phyloP scores from a whole-genome alignment of 53 echinoderm and acorn worm species.

The Mesocentrotus franciscanus region DNA sequence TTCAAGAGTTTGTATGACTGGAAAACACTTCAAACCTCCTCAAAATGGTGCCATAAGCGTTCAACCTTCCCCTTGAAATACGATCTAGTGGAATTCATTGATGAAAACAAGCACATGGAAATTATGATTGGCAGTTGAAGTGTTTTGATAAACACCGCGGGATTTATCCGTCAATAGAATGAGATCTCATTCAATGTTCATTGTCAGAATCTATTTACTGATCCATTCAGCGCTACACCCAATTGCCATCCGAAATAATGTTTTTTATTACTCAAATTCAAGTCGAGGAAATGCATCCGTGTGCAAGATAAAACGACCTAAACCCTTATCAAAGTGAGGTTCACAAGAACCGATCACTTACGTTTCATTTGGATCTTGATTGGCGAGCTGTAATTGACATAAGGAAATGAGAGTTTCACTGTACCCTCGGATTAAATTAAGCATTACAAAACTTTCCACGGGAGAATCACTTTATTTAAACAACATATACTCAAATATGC shows the following conservation, averaged over 20 bases:
- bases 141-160: conserved; percentile 61
- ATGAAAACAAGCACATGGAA: conserved; percentile 54
- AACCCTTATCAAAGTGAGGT: not conserved
- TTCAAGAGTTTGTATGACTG: conserved; percentile 33
- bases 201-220: conserved; percentile 57
- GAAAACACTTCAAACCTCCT: conserved; percentile 22
- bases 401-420: not conserved
- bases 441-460: not conserved
- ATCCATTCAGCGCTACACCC: conserved; percentile 6
- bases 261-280: conserved; percentile 60
- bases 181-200: conserved; percentile 21
- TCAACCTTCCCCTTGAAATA: not conserved
- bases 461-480: not conserved
- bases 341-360: not conserved
- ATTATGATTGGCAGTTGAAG: conserved; percentile 63
- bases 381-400: not conserved
- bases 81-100: conserved; percentile 59
- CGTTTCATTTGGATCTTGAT: not conserved
- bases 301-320: conserved; percentile 14
- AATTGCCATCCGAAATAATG: conserved; percentile 58
- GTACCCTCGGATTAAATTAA: not conserved
- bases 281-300: conserved; percentile 21
- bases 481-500: not conserved
- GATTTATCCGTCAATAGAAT: conserved; percentile 52
- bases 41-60: conserved; percentile 19